phyloP scores from a whole-genome alignment of 92 coral and sea anemone genomes.

The Metridium senile region DNA sequence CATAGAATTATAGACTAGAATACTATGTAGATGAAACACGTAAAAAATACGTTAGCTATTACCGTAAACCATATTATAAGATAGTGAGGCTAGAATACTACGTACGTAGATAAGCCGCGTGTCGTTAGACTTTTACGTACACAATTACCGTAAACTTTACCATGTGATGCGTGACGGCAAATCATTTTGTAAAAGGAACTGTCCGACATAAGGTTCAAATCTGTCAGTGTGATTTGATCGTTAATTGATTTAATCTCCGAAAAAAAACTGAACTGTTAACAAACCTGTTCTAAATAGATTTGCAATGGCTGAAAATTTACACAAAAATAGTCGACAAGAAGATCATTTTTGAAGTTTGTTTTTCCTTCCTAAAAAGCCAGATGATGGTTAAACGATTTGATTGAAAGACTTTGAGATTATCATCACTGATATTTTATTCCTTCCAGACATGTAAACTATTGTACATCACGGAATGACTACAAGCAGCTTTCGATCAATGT shows the following conservation, averaged over 20 bases:
- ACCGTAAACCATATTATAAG: no score
- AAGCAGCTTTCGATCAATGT: not conserved
- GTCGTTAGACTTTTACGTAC: no score
- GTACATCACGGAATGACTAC: not conserved
- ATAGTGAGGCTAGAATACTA: no score
- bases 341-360: not conserved
- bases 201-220: not conserved
- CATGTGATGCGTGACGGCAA: not conserved
- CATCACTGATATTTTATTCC: no score
- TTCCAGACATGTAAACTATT: not conserved
- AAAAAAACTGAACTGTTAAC: constrained; percentile 11
- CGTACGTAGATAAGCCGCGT: no score
- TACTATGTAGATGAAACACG: no score
- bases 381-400: no score
- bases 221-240: constrained; percentile 5
- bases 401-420: no score
- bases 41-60: no score
- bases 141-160: not conserved
- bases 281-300: not conserved
- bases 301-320: not conserved
- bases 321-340: not conserved
- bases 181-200: not conserved
- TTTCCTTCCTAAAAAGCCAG: no score
- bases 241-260: constrained; percentile 14
- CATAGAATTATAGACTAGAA: no score